Percentiles rank a stretch among this genome's conserved stretches.
phyloP scores from a whole-genome alignment of 2,113 vertebrate genomes.

The Cottus gobio region DNA sequence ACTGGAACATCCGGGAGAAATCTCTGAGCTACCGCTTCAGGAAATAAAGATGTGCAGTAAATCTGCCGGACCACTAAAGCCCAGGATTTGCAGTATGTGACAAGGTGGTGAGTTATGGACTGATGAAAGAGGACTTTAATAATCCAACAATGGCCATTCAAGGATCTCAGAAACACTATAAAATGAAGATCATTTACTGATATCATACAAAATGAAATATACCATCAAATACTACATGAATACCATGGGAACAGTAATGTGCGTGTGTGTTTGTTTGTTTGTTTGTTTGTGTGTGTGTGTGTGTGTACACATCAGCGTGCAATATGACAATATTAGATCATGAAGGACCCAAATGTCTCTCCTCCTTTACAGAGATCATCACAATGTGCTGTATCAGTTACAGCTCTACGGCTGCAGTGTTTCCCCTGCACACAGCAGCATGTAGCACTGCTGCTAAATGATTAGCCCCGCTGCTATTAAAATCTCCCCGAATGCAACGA shows the following conservation, averaged over 20 bases:
- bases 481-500: not conserved
- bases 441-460: not conserved
- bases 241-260: conserved; percentile 7
- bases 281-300: too few species aligned
- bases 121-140: conserved; percentile 14
- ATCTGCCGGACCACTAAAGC: conserved; percentile 37
- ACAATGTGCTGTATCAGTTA: not conserved
- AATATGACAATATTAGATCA: not conserved
- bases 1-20: conserved; percentile 56
- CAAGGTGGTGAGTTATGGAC: not conserved
- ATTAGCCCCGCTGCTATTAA: not conserved
- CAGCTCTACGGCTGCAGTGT: not conserved
- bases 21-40: conserved; percentile 37
- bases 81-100: conserved; percentile 1
- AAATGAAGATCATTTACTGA: not conserved
- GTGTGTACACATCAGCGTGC: not conserved
- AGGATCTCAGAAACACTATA: not conserved
- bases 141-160: not conserved
- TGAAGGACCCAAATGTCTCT: not conserved
- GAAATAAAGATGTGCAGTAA: conserved; percentile 47
- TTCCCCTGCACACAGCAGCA: not conserved
- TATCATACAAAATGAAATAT: conserved; percentile 2
- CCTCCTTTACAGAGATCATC: not conserved
- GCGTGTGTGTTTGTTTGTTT: not conserved
- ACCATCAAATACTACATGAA: not conserved